Conservation (phyloP, 2,888 invertebrate species). For the Doris montereyensis region DNA sequence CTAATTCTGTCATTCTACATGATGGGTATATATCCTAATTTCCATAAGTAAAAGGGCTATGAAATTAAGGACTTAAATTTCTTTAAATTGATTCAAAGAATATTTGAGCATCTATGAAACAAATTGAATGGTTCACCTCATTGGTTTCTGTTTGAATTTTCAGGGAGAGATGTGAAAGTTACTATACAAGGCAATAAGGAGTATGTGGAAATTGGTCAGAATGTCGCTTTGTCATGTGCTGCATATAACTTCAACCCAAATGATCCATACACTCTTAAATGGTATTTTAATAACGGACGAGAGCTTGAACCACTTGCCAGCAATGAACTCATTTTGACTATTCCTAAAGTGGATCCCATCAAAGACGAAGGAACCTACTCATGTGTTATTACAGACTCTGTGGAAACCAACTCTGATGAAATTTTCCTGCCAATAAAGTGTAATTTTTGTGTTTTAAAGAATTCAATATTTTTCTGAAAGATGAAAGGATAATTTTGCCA, state of each 20-base stretch:
- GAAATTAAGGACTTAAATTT: no score
- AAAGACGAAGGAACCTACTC: slow-evolving; percentile 30
- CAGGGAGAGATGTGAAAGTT: slow-evolving; percentile 28
- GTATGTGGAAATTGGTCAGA: slow-evolving; percentile 6
- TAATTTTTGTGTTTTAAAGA: no score
- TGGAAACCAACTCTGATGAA: background rate
- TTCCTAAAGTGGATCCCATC: background rate
- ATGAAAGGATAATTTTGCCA: no score
- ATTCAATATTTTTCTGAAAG: no score
- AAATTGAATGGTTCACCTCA: background rate
- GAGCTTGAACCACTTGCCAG: background rate
- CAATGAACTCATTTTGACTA: background rate
- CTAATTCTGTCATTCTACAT: no score
- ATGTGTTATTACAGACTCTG: slow-evolving; percentile 14
- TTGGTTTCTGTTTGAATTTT: background rate
- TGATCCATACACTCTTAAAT: background rate
- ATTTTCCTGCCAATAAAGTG: slow-evolving; percentile 34
- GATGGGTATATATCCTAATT: no score
- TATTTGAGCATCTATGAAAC: no score
- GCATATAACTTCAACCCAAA: slow-evolving; percentile 3
- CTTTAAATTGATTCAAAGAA: no score
- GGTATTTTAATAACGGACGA: slow-evolving; percentile 6
- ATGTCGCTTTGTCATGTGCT: background rate
- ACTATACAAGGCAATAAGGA: background rate
- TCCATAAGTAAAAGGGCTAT: no score